Evolutionary conservation across 2,888 invertebrate species (phyloP), one percentile per base, ranked within the genome.

Genomic region (Zaprionus obscuricornis): DNA sequence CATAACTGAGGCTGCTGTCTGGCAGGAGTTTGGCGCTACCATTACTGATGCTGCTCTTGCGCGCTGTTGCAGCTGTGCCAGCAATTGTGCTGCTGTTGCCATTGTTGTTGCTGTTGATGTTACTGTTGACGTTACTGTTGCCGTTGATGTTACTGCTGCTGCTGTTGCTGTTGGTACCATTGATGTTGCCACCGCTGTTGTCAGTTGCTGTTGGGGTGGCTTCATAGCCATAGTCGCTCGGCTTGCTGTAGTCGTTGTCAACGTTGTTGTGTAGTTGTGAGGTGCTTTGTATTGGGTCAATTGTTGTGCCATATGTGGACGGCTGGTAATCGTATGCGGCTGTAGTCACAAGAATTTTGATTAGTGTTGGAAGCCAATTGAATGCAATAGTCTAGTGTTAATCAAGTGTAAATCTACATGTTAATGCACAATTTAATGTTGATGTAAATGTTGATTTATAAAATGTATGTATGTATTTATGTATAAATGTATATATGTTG

Each of bases 311-410:
- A 83, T 87, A 88, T 86, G 86, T 72, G 85, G 89, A 78, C 82
- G 88, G 87, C 86, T 88, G 88, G 87, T 89, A 90, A 74, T 90
- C 90, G 85, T 86, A 84, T 77, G 88, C 81, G 88, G 90, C 90
- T 90, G 57, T 42, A 63, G 54, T 85, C 56, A 78, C 57, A 85
- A 50, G 58, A 79, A 85, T 82, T 75, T 81, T 64, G 68, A 65
- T 81, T 85, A 78, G 82, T 66, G 79, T 70, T 65, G 57, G 36
- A 10, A 39, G 84, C 81, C 81, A 78, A 78, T 83, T 52, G 8
- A 47, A 66, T 37, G 46, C 26, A 46, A 39, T 20, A 2, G 11
- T 4, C 29, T 47, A 24, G 43, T 65, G 36, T 17, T 10, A 13
- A 17, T 39, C n/a, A n/a, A n/a, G n/a, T n/a, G n/a, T n/a, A n/a